Evolutionary conservation across 2,888 invertebrate species (phyloP).

Genomic region (Unio delphinus): DNA sequence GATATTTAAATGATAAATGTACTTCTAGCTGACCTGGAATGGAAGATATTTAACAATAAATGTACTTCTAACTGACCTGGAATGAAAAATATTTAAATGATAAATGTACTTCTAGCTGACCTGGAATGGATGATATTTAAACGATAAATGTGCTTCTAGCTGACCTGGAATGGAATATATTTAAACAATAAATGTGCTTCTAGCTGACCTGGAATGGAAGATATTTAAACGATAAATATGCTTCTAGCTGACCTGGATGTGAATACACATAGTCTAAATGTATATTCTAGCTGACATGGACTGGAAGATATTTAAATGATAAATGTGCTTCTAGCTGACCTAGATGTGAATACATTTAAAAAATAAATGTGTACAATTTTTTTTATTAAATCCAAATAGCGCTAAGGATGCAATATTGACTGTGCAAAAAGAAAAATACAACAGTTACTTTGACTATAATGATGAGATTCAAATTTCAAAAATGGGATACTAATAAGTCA

Average conservation of each 20-base stretch:
- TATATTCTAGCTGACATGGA: conserved; percentile 68
- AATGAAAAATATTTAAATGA: conserved; percentile 1
- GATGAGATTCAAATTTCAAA: too few relatives aligned
- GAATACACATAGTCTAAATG: conserved; percentile 60
- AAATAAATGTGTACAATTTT: too few relatives aligned
- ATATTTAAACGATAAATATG: conserved; percentile 38
- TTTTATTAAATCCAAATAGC: too few relatives aligned
- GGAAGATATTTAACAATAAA: conserved; percentile 31
- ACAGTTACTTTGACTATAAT: too few relatives aligned
- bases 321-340: conserved; percentile 69
- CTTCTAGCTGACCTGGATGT: conserved; percentile 67
- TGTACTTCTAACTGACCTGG: conserved; percentile 69
- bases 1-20: background rate
- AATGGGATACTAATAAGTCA: too few relatives aligned
- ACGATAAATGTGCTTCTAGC: conserved; percentile 64
- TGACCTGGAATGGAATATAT: conserved; percentile 50
- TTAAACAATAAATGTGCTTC: conserved; percentile 60
- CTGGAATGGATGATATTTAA: conserved; percentile 33
- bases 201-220: conserved; percentile 60
- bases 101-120: conserved; percentile 68
- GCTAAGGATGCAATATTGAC: too few relatives aligned
- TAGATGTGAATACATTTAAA: conserved; percentile 13
- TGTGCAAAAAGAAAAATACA: too few relatives aligned
- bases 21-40: too few relatives aligned
- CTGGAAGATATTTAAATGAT: background rate